A percentile compares a stretch with the other conserved stretches of the same genome.
These are phyloP conservation scores for Xerus rutilus DNA, from an alignment of 2,797 vertebrate species.

Conservation along the genomic window DNA sequence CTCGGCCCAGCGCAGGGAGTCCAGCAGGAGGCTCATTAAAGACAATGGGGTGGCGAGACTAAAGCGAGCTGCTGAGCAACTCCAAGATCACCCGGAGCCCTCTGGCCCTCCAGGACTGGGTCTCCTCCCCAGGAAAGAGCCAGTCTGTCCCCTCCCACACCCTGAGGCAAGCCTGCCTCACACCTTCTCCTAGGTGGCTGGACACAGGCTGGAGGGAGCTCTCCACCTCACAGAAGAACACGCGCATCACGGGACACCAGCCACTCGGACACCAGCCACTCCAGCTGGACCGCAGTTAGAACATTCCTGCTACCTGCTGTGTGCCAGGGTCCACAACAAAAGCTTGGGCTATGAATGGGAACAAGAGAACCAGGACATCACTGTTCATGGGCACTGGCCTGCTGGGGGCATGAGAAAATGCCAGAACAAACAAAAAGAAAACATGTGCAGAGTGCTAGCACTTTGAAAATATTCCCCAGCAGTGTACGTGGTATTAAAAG, in stretches of 20 bases:
- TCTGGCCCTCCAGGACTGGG: background rate
- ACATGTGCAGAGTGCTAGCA: too few relatives aligned
- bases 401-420: fast-evolving
- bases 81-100: background rate
- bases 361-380: background rate
- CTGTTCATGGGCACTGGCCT: background rate
- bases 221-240: background rate
- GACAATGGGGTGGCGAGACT: background rate
- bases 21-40: background rate
- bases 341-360: background rate
- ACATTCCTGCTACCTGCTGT: background rate
- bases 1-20: background rate
- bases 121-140: background rate
- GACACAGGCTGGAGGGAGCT: too few relatives aligned
- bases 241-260: background rate
- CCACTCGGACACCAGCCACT: background rate
- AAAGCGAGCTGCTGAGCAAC: background rate
- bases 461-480: background rate
- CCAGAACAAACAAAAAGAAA: background rate
- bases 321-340: fast-evolving
- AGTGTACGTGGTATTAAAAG: background rate
- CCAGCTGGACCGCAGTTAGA: background rate
- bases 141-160: background rate
- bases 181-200: background rate
- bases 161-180: background rate